Conservation (phyloP, 1,140 invertebrate genomes). For the Caligus rogercresseyi region DNA sequence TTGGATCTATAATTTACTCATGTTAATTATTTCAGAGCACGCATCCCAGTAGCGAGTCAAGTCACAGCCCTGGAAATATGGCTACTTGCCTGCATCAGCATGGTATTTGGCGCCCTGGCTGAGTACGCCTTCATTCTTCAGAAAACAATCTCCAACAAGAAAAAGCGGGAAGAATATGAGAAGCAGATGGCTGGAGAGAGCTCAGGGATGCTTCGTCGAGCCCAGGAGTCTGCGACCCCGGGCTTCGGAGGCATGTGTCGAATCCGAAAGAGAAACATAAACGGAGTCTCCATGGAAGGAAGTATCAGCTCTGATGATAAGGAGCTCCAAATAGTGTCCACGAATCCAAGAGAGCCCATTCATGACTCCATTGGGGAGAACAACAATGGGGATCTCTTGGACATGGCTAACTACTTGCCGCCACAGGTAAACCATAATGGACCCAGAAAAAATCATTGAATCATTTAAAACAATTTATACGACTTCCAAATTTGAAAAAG, state of each 20-base stretch:
- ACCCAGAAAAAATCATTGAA: no score
- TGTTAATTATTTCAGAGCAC: constrained; percentile 10
- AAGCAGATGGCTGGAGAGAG: background rate
- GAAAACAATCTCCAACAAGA: constrained; percentile 1
- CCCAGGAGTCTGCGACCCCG: background rate
- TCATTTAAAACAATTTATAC: no score
- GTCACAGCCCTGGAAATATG: constrained; percentile 19
- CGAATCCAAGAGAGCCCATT: background rate
- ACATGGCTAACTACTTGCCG: background rate
- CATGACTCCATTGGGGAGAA: background rate
- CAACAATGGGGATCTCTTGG: background rate
- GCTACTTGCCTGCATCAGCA: constrained; percentile 17
- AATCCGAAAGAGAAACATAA: background rate
- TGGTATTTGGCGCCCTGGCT: constrained; percentile 16
- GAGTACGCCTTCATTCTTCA: constrained; percentile 16
- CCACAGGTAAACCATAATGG: background rate
- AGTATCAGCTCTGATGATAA: background rate
- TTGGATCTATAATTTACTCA: no score
- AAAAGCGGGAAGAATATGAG: background rate
- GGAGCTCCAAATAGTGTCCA: background rate
- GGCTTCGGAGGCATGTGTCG: background rate
- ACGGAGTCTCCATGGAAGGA: background rate
- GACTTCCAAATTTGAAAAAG: no score
- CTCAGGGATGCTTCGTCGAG: background rate
- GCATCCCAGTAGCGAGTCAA: constrained; percentile 17